Evolutionary conservation across 2,113 vertebrate genomes (phyloP), one percentile per base, ranked within the genome.

Genomic region (Stigmatopora argus): DNA sequence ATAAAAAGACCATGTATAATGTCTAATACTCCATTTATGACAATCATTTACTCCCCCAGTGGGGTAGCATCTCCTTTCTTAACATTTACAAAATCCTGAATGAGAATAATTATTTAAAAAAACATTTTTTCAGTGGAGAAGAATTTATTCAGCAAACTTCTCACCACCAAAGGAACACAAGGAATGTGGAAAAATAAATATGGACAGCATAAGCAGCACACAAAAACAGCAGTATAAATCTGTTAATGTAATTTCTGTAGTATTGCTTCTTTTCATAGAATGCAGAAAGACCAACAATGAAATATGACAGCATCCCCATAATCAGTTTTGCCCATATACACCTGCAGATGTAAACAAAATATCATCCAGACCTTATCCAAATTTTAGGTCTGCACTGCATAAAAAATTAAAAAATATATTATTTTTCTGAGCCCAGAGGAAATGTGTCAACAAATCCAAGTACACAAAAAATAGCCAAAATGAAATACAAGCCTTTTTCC

Each of bases 131-230:
- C 51, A 67, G 41, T 52, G 55, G 41, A 71, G 52, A 75, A 70
- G 55, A 73, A 13, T 86, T 85, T 85, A 83, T 82, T 86, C 64
- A 55, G 65, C 61, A 77, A 75, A 79, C 71, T 70, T 78, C 80
- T 82, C 77, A 83, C 75, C 76, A 59, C 26, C 26, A 31, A 31
- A 31, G 1, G 26, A 79, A 75, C 23, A 81, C 55, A 77, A 23
- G 9, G 44, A 73, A 65, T 18, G 12, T 49, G 64, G 53, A 67
- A 78, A 68, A 80, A 87, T 87, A 87, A 87, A 87, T 87, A 85
- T 67, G 46, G 70, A 64, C 21, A 72, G 48, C 31, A 48, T 62
- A 73, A 69, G 60, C 72, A 71, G 69, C 6, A 71, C 56, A 68
- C 8, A 64, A 59, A 59, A 46, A 19, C 18, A 45, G 41, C 13